A percentile compares a stretch with the other conserved stretches of the same genome.
Evolutionary conservation across 2,888 invertebrate species (phyloP).

Genomic region (Ferdinandea cuprea): DNA sequence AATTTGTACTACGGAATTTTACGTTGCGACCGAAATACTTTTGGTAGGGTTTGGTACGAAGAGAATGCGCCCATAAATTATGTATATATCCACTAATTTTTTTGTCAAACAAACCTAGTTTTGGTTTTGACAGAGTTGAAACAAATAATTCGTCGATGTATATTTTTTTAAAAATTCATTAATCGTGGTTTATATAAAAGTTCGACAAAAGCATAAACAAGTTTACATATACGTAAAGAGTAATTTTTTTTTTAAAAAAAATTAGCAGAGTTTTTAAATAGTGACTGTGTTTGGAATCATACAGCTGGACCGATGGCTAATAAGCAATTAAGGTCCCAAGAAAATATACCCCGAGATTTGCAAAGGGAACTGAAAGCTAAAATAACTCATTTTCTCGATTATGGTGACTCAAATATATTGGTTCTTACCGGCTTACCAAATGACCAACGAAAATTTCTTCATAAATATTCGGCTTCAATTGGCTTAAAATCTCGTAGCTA

Average conservation of each 20-base stretch:
- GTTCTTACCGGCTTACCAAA: conserved; percentile 75
- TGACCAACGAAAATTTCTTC: conserved; percentile 78
- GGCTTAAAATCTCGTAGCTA: conserved; percentile 78
- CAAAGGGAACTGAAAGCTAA: conserved; percentile 55
- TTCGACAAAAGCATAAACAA: background rate
- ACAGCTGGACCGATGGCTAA: conserved; percentile 62
- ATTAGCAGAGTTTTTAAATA: conserved; percentile 3
- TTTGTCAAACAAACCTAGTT: too few species aligned
- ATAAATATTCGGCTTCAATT: conserved; percentile 76
- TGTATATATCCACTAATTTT: too few species aligned
- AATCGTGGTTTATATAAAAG: conserved; percentile 44
- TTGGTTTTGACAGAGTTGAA: conserved; percentile 63
- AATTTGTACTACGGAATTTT: too few species aligned
- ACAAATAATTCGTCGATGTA: conserved; percentile 45
- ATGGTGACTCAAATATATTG: conserved; percentile 69
- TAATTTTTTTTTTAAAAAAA: conserved; percentile 13
- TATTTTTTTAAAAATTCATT: conserved; percentile 55
- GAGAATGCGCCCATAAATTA: too few species aligned
- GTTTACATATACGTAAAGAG: background rate
- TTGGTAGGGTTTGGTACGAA: too few species aligned
- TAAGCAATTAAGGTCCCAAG: conserved; percentile 53
- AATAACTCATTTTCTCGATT: conserved; percentile 77
- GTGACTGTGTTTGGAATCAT: conserved; percentile 35
- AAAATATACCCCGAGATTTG: conserved; percentile 52
- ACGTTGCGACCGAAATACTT: too few species aligned